phyloP scores from a whole-genome alignment of 2,888 invertebrate genomes.

The Heliconius ethilla region DNA sequence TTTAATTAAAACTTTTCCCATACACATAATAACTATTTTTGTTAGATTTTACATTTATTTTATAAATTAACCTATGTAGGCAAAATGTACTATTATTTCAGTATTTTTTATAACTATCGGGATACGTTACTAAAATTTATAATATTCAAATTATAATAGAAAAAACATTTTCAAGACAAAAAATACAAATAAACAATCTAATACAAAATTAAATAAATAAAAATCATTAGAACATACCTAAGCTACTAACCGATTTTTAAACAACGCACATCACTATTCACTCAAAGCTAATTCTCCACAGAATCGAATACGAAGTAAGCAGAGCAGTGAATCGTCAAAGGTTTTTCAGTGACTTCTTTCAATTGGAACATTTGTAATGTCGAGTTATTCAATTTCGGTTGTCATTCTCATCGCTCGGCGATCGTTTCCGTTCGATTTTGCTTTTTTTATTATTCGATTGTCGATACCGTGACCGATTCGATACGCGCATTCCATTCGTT shows the following conservation, averaged over 20 bases:
- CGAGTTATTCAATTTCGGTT: slow-evolving; percentile 78
- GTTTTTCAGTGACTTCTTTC: slow-evolving; percentile 75
- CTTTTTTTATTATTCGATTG: slow-evolving; percentile 50
- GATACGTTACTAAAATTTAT: not conserved
- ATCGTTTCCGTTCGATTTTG: slow-evolving; percentile 71
- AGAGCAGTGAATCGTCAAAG: slow-evolving; percentile 69
- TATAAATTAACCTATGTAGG: no score
- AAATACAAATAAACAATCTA: not conserved
- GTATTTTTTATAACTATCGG: not conserved
- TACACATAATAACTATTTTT: no score
- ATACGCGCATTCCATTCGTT: slow-evolving; percentile 73
- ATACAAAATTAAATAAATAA: not conserved
- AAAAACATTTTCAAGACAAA: not conserved
- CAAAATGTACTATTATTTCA: no score
- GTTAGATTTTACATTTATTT: no score
- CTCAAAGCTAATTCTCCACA: slow-evolving; percentile 45
- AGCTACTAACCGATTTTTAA: not conserved
- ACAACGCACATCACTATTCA: slow-evolving; percentile 41
- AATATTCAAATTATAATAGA: not conserved
- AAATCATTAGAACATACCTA: not conserved
- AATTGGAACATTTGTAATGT: slow-evolving; percentile 77
- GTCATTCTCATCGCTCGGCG: slow-evolving; percentile 70
- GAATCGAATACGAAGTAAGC: slow-evolving; percentile 56
- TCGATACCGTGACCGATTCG: slow-evolving; percentile 65
- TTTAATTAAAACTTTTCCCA: not conserved